These are phyloP conservation scores for Napeogenes sylphis DNA, from an alignment of 2,888 invertebrate species.

Conservation along the genomic window DNA sequence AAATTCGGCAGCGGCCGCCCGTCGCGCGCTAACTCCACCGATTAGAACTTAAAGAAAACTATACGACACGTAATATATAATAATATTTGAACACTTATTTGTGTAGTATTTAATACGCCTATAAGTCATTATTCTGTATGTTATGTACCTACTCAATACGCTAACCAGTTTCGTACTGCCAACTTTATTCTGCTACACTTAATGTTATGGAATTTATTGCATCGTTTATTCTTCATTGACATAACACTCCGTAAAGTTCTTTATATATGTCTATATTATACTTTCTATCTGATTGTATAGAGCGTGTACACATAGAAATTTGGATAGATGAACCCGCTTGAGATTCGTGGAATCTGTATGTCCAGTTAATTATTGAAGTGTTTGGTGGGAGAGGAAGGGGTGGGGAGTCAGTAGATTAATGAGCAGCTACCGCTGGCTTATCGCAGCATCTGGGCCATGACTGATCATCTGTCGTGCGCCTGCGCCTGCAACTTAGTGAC, in stretches of 20 bases:
- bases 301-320: conserved; percentile 30
- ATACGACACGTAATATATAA: conserved; percentile 15
- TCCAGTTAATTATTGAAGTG: conserved; percentile 72
- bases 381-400: conserved; percentile 39
- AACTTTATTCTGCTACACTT: conserved; percentile 13
- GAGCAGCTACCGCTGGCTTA: conserved; percentile 75
- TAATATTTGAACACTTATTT: too few relatives aligned
- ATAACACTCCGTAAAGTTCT: conserved; percentile 20
- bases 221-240: conserved; percentile 18
- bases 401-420: conserved; percentile 74
- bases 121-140: conserved; percentile 38
- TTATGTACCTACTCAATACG: conserved; percentile 20
- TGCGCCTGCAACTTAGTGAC: conserved; percentile 64
- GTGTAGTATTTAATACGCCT: conserved; percentile 35
- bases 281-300: conserved; percentile 29
- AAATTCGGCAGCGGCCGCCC: conserved; percentile 62
- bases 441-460: conserved; percentile 76
- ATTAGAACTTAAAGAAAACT: conserved; percentile 37
- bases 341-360: conserved; percentile 63
- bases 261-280: conserved; percentile 15
- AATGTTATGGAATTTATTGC: neutral
- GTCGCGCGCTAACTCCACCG: conserved; percentile 50
- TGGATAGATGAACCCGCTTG: conserved; percentile 42
- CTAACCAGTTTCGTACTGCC: conserved; percentile 32
- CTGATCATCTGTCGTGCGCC: conserved; percentile 77